phyloP scores from a whole-genome alignment of 2,113 vertebrate species.

The Sinocyclocheilus grahami region DNA sequence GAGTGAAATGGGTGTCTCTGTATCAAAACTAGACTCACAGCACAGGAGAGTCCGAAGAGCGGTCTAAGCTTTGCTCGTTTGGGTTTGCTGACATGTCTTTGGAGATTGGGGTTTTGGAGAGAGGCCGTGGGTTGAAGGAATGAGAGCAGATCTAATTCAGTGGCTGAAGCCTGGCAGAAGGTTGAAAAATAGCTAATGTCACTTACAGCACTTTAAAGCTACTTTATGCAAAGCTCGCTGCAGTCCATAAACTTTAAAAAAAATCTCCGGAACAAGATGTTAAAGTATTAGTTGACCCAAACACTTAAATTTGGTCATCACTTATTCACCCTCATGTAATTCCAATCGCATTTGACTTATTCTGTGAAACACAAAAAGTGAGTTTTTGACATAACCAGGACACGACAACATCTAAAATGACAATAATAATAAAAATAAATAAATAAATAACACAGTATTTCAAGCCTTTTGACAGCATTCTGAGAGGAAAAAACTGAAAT shows the following conservation, averaged over 20 bases:
- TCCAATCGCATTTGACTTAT: not conserved
- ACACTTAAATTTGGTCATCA: not conserved
- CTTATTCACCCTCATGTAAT: not conserved
- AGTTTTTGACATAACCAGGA: too few relatives aligned
- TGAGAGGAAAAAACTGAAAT: not conserved
- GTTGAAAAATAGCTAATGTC: not conserved
- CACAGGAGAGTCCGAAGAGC: not conserved
- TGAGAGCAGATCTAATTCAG: conserved; percentile 10
- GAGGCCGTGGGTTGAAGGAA: not conserved
- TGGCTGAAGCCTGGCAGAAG: not conserved
- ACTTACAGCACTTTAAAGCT: not conserved
- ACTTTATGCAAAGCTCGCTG: not conserved
- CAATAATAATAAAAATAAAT: too few relatives aligned
- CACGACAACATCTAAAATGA: too few relatives aligned
- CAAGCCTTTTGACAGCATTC: too few relatives aligned
- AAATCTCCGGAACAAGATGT: not conserved
- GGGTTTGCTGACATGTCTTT: not conserved
- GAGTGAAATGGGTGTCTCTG: not conserved
- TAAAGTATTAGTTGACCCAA: not conserved
- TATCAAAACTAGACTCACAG: not conserved
- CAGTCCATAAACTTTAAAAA: not conserved
- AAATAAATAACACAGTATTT: too few relatives aligned
- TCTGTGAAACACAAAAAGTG: not conserved
- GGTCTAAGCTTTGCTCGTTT: not conserved
- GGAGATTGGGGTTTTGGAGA: not conserved